A percentile compares a stretch with the other conserved stretches of the same genome.
phyloP scores from a whole-genome alignment of 2,113 vertebrate species.

The Campylorhamphus procurvoides region DNA sequence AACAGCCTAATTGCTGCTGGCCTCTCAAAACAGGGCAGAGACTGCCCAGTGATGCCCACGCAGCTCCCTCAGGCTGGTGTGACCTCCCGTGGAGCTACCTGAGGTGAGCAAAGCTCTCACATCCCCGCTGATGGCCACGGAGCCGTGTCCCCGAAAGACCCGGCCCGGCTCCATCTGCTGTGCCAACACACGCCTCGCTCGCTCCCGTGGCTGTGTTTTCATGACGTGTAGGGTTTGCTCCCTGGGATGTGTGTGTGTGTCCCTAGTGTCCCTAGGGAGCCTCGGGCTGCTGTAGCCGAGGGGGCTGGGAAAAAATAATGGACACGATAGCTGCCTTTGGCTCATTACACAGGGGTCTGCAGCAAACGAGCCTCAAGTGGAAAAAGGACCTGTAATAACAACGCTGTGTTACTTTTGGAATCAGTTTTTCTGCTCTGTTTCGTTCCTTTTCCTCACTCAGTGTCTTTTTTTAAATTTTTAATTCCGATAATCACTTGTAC shows the following conservation, averaged over 20 bases:
- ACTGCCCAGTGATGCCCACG: not conserved
- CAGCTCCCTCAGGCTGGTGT: not conserved
- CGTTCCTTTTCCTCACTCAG: not conserved
- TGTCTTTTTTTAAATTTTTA: not conserved
- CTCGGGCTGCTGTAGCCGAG: not conserved
- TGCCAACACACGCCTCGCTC: rapidly evolving
- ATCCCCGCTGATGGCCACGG: rapidly evolving
- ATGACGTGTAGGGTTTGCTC: not conserved
- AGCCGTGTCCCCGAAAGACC: rapidly evolving
- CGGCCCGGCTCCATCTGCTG: not conserved
- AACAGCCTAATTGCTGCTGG: not conserved
- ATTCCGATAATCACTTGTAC: not conserved
- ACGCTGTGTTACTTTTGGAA: not conserved
- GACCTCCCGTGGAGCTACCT: not conserved
- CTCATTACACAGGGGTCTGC: rapidly evolving
- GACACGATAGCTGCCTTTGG: not conserved
- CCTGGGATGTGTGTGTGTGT: rapidly evolving
- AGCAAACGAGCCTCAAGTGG: rapidly evolving
- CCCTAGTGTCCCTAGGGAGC: rapidly evolving
- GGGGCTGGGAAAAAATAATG: rapidly evolving
- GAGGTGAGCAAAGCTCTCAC: not conserved
- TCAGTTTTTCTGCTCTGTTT: not conserved
- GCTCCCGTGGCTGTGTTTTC: not conserved
- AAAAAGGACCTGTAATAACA: rapidly evolving
- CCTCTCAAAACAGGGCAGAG: not conserved